A percentile compares a stretch with the other conserved stretches of the same genome.
These are phyloP conservation scores for Antedon mediterranea DNA, from an alignment of 53 echinoderm and acorn worm genomes.

Conservation along the genomic window DNA sequence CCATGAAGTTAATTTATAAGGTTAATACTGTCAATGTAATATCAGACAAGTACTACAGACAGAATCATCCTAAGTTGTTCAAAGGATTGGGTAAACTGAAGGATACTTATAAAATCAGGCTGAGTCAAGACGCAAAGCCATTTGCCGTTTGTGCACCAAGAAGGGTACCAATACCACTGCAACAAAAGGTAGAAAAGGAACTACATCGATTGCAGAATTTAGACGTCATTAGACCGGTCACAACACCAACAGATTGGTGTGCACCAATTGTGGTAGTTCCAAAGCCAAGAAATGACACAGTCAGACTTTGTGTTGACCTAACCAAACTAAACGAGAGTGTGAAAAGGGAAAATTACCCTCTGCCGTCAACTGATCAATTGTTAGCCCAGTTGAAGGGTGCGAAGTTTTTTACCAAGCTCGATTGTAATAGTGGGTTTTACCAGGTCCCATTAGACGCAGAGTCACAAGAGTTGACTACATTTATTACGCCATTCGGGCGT, in stretches of 20 bases:
- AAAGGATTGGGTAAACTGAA: not conserved
- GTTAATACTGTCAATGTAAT: not conserved
- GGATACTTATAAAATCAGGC: not conserved
- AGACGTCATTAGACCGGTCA: not conserved
- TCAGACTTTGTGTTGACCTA: not conserved
- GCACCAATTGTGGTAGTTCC: not conserved
- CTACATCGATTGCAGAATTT: not conserved
- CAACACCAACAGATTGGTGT: not conserved
- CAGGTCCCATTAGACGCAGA: not conserved
- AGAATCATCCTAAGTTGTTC: not conserved
- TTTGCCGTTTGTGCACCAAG: not conserved
- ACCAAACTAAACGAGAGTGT: not conserved
- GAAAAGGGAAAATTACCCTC: not conserved
- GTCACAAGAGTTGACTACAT: not conserved
- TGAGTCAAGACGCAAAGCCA: not conserved
- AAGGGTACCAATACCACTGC: not conserved
- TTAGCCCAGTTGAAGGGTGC: not conserved
- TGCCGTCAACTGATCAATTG: not conserved
- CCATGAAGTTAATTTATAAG: not conserved
- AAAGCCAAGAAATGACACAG: not conserved
- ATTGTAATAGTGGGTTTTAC: not conserved
- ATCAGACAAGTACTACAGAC: not conserved
- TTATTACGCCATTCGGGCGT: not conserved
- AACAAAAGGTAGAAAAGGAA: not conserved
- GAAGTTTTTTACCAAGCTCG: not conserved